Evolutionary conservation across 1,140 invertebrate species (phyloP).

Genomic region (Adoxophyes honmai): DNA sequence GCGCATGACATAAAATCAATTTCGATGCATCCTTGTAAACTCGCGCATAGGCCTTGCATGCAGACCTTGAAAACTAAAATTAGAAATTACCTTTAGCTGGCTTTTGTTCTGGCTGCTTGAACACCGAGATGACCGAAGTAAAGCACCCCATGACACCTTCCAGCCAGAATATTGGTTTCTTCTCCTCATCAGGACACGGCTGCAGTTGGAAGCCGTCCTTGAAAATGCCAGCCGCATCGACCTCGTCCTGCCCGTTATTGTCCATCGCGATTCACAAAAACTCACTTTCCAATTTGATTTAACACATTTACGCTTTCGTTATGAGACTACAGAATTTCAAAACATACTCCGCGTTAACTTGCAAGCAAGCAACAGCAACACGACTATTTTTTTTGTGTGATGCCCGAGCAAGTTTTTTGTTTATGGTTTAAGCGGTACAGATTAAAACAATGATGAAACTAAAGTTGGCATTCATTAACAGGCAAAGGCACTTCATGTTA

Average conservation of each 20-base stretch:
- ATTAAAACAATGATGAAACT: too few relatives aligned
- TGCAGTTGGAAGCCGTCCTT: slow-evolving; percentile 9
- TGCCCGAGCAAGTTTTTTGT: slow-evolving; percentile 8
- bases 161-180: slow-evolving; percentile 48
- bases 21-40: slow-evolving; percentile 4
- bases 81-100: slow-evolving; percentile 38
- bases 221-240: slow-evolving; percentile 2
- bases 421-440: neutral
- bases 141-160: slow-evolving; percentile 55
- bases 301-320: neutral
- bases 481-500: too few relatives aligned
- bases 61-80: neutral
- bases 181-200: slow-evolving; percentile 26
- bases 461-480: too few relatives aligned
- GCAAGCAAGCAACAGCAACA: neutral
- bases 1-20: slow-evolving; percentile 7
- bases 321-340: neutral
- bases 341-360: neutral
- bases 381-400: neutral
- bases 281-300: neutral
- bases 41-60: slow-evolving; percentile 12
- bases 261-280: neutral
- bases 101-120: slow-evolving; percentile 32
- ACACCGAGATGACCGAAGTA: slow-evolving; percentile 42
- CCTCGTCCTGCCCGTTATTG: slow-evolving; percentile 5